Base-by-base conservation (phyloP, 2,113 vertebrate genomes). In the Pycnonotus jocosus region DNA sequence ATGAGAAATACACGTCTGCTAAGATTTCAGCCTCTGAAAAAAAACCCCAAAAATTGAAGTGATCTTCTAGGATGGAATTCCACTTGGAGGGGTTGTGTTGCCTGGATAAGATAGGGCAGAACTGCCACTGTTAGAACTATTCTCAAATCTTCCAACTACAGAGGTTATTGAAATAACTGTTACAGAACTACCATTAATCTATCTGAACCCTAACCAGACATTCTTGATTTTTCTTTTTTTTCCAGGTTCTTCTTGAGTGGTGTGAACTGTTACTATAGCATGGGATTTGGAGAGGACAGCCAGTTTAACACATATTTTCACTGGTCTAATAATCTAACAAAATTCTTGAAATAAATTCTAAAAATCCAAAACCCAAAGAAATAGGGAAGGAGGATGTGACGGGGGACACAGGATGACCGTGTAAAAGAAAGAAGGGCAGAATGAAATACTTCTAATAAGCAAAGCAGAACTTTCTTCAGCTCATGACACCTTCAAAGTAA, bases 331-430 rank as follows among this genome's bases (percentile, higher is more conserved):
- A 4, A 57, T 37, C 5, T n/a, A 81, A 70, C 23, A 30, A 6
- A 45, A 50, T 51, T 27, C 4, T n/a, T 64, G 28, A 62, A 68
- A 54, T 31, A 42, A 65, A 28, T 10, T 48, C 5, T 2, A 10
- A 37, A 53, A 40, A 44, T 4, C 0, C 2, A 42, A 50, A 51
- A 58, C 0, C 1, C 6, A 57, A 77, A 62, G 7, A 69, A 33
- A 2, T 1, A 9, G 8, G 4, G 11, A 27, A 30, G 21, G 2
- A 6, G 5, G 2, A 23, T 2, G 1, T 8, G 18, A 15, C 5
- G 12, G 4, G 4, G 6, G 25, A 37, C 33, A 90, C 7, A 31
- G 10, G 3, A 8, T 69, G 25, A 35, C 6, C 35, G 4, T 3
- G 5, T 18, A 9, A 40, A 70, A 61, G 33, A 5, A 74, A 33